Percentiles rank a stretch among this genome's conserved stretches.
Evolutionary conservation across 1,140 invertebrate species (phyloP).

Genomic region (Ostrea denselamellosa): DNA sequence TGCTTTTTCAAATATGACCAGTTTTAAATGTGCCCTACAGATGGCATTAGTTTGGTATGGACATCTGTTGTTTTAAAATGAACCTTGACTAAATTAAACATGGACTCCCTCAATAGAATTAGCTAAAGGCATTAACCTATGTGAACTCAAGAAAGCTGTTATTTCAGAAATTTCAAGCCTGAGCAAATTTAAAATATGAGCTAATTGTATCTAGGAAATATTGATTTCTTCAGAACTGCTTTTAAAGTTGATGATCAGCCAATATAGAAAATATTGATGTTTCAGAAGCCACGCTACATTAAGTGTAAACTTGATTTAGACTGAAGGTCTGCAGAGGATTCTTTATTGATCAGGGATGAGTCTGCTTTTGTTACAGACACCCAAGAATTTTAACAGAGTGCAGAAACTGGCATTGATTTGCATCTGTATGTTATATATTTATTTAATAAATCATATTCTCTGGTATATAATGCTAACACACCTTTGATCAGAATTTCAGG

Average conservation of each 20-base stretch:
- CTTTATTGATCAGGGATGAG: not conserved
- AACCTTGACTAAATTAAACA: too few species aligned
- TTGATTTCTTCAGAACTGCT: not conserved
- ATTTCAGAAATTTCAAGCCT: not conserved
- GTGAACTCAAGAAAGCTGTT: not conserved
- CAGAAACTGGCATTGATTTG: not conserved
- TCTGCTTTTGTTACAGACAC: not conserved
- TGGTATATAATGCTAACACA: not conserved
- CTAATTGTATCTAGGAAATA: not conserved
- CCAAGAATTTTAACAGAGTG: not conserved
- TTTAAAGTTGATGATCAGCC: not conserved
- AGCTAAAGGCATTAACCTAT: not conserved
- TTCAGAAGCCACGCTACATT: not conserved
- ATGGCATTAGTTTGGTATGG: too few species aligned
- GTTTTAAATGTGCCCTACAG: too few species aligned
- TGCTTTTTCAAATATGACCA: too few species aligned
- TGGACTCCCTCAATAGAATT: too few species aligned
- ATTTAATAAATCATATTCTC: not conserved
- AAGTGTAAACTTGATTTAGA: not conserved
- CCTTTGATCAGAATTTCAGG: not conserved
- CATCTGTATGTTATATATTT: not conserved
- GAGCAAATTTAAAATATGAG: not conserved
- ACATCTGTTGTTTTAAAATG: too few species aligned
- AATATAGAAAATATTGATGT: not conserved
- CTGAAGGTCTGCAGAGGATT: not conserved